Evolutionary conservation across 2,888 invertebrate species (phyloP), one percentile per base, ranked within the genome.

Genomic region (Scaptomyza polygonia): DNA sequence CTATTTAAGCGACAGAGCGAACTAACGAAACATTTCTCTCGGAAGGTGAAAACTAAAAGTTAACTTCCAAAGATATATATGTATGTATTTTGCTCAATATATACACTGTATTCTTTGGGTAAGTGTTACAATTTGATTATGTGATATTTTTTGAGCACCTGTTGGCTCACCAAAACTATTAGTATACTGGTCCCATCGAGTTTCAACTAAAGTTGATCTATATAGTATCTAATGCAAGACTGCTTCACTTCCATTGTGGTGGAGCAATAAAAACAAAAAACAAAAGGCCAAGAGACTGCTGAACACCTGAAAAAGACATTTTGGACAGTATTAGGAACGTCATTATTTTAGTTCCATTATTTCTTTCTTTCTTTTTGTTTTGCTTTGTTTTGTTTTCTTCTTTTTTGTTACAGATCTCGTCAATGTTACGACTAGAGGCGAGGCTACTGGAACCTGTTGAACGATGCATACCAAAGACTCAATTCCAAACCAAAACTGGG

Each of bases 141-240:
- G 64, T 64, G 63, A 71, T 56, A 71, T 55, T 57, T 53, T 34
- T 71, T 43, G 21, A 65, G 18, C 48, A 16, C 48, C 56, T 18
- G 14, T 27, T 27, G 43, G 52, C 32, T 73, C 39, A 39, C 14
- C 25, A 36, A 12, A 36, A 36, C 36, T 14, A 8, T 32, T 34
- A n/a, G n/a, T n/a, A 34, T 43, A 67, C 49, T 39, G 30, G 36
- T 61, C 52, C n/a, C 25, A 47, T 36, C 43, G 66, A 71, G 49
- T 42, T 66, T 53, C 66, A 30, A 52, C 21, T 48, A 30, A 47
- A 32, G 18, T 18, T 18, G 8, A 32, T 48, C 9, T 14, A 44
- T 44, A 14, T 48, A 8, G 0, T 12, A 47, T 29, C 25, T 5
- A 25, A 25, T 25, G 25, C 67, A 61, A 51, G 51, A 56, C 18